A percentile compares a stretch with the other conserved stretches of the same genome.
phyloP scores from a whole-genome alignment of 2,888 invertebrate species.

The Ellobium chinense region DNA sequence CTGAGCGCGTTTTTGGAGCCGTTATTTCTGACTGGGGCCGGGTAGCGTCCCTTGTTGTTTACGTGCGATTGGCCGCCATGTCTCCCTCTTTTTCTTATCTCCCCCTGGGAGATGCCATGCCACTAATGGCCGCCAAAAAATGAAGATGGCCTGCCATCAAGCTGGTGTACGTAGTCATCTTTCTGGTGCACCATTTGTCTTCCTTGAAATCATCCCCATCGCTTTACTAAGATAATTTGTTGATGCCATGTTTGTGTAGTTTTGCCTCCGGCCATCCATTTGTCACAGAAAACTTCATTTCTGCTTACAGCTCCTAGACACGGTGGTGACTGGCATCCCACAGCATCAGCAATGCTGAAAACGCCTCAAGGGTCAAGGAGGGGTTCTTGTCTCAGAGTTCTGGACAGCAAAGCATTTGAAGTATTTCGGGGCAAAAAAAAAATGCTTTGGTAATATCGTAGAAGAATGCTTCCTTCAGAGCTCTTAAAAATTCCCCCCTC shows the following conservation, averaged over 20 bases:
- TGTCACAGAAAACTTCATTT: no score
- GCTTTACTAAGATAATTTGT: slow-evolving; percentile 15
- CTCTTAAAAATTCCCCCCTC: no score
- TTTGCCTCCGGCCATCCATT: neutral
- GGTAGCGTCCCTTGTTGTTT: neutral
- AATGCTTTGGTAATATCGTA: no score
- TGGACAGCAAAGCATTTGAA: no score
- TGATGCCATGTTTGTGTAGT: neutral
- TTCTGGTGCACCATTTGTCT: neutral
- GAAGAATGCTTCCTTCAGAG: no score
- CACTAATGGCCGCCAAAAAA: slow-evolving; percentile 1
- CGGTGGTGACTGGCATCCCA: no score
- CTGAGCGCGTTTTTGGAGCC: neutral
- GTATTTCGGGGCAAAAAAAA: no score
- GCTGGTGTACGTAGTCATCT: neutral
- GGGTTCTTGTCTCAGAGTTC: no score
- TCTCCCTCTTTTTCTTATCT: neutral
- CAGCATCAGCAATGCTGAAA: no score
- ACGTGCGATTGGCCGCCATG: neutral
- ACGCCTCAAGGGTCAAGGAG: no score
- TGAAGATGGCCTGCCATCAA: neutral
- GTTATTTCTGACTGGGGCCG: neutral
- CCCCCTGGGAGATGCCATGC: slow-evolving; percentile 6
- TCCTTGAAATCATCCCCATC: neutral
- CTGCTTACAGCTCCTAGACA: no score